These are phyloP conservation scores for Australoheros facetus DNA, from an alignment of 2,797 vertebrate genomes.

Conservation along the genomic window DNA sequence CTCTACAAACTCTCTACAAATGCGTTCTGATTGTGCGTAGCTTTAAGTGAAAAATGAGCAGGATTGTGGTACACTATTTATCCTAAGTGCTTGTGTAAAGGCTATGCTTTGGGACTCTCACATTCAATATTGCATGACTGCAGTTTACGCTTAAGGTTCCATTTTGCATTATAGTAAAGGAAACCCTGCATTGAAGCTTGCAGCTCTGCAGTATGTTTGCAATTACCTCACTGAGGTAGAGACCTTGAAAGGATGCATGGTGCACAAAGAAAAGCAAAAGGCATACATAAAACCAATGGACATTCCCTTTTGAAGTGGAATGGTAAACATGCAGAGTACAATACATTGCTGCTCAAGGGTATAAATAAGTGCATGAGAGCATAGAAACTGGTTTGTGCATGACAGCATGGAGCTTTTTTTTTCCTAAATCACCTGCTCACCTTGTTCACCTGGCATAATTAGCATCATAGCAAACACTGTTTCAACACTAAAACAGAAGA, in stretches of 20 bases:
- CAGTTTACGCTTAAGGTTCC: conserved; percentile 77
- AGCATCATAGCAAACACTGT: conserved; percentile 40
- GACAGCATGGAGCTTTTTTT: conserved; percentile 63
- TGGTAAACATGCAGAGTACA: conserved; percentile 74
- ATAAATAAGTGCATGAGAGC: conserved; percentile 74
- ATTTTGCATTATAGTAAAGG: conserved; percentile 72
- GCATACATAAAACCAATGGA: conserved; percentile 56
- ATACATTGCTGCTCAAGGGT: conserved; percentile 72
- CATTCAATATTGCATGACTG: conserved; percentile 75
- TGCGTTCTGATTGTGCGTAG: conserved; percentile 83
- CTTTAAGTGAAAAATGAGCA: conserved; percentile 69
- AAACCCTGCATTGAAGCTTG: conserved; percentile 78
- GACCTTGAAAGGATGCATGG: conserved; percentile 77
- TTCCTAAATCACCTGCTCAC: conserved; percentile 57
- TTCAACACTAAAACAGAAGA: conserved; percentile 50
- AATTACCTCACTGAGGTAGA: conserved; percentile 86
- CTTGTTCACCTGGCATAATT: conserved; percentile 58
- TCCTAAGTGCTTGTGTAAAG: conserved; percentile 81
- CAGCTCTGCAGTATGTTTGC: conserved; percentile 81
- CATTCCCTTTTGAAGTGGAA: conserved; percentile 69
- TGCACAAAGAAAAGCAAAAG: conserved; percentile 63
- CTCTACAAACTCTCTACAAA: conserved; percentile 50
- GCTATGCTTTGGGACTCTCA: conserved; percentile 77
- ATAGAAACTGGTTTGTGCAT: conserved; percentile 76
- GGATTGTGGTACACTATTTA: conserved; percentile 65